These are phyloP conservation scores for Callosobruchus maculatus DNA, from an alignment of 2,888 invertebrate genomes.

Conservation along the genomic window DNA sequence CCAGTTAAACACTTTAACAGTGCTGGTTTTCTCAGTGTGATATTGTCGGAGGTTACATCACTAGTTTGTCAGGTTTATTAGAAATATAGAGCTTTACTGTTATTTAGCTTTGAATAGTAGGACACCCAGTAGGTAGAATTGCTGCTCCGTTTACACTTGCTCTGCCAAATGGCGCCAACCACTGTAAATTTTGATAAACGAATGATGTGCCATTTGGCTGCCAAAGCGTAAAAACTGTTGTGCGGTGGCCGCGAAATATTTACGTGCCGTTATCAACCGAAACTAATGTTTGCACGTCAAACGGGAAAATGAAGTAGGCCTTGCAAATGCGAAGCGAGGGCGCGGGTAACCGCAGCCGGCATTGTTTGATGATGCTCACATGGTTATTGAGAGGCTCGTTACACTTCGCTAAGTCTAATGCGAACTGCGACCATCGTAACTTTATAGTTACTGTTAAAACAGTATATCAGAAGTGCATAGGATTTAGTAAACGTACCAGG, in stretches of 20 bases:
- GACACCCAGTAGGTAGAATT: background rate
- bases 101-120: too few relatives aligned
- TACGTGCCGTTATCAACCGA: background rate
- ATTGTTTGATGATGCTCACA: background rate
- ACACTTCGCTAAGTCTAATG: background rate
- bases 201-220: background rate
- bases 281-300: background rate
- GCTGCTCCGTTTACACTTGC: background rate
- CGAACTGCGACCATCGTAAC: background rate
- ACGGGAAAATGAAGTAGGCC: background rate
- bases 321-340: background rate
- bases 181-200: background rate
- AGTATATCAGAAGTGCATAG: background rate
- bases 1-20: too few relatives aligned
- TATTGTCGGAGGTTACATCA: too few relatives aligned
- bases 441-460: background rate
- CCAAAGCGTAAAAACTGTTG: background rate
- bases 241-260: background rate
- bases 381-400: background rate
- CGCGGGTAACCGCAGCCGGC: background rate
- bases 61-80: too few relatives aligned
- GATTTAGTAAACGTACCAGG: background rate
- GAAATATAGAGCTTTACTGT: too few relatives aligned
- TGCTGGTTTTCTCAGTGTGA: too few relatives aligned
- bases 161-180: background rate